Evolutionary conservation across 2,113 vertebrate species (phyloP), one percentile per base, ranked within the genome.

Genomic region (Hypomesus transpacificus): DNA sequence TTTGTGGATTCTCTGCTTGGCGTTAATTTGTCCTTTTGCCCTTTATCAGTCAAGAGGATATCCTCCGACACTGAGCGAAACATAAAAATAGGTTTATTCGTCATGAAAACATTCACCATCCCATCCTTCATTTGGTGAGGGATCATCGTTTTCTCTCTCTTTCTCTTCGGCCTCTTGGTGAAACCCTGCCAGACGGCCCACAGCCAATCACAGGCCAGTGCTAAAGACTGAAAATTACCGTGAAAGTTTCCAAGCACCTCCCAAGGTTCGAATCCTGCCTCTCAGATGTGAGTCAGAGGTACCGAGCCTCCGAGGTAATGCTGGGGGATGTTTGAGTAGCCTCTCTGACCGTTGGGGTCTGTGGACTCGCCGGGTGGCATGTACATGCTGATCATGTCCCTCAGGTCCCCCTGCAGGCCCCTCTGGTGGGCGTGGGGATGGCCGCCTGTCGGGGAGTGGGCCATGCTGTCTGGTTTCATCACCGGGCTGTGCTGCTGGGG

Each of bases 271-370:
- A n/a, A 17, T 63, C 61, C 28, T 28, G 9, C 39, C 13, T 18
- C 14, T 86, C 77, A 89, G 70, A 87, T 82, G 70, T 84, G 82
- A 5, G 82, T 80, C 70, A 87, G 79, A 1, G 82, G 82, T 4
- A 71, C 60, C 1, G 76, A 64, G 20, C 78, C 70, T 13, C 57
- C 75, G 21, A 85, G 77, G 68, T 84, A 87, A 66, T 85, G 84
- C 66, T 82, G 78, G 66, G 84, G 86, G 69, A 81, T 75, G 1
- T 84, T 76, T 46, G 87, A 81, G 73, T 85, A 89, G 24, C 84
- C 84, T 26, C 84, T 87, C 79, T 89, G 89, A 1, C 82, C 83
- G 9, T 85, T 78, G 0, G 81, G 73, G 57, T 90, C 87, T 26
- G 46, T 51, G 11, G 56, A 59, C 0, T 87, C 84, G 14, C 77